These are phyloP conservation scores for Smittia sp. DNA, from an alignment of 2,888 invertebrate species.

Conservation along the genomic window DNA sequence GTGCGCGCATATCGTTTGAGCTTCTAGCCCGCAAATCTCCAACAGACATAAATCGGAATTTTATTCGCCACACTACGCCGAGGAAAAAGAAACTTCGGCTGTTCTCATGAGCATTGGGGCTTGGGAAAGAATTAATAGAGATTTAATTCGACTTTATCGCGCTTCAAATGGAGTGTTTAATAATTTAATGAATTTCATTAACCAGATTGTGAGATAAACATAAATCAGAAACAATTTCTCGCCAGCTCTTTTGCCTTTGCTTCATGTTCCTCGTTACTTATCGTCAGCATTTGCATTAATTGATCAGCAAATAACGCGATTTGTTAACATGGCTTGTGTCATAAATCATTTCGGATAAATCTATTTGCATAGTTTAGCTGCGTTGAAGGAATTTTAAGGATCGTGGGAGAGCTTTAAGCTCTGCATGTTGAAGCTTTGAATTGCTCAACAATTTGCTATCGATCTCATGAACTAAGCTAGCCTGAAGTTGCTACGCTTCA, in stretches of 20 bases:
- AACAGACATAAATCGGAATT: background rate
- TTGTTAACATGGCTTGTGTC: background rate
- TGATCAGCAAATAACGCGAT: background rate
- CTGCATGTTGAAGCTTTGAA: too few species aligned
- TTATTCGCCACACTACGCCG: background rate
- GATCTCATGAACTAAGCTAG: too few species aligned
- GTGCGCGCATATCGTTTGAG: background rate
- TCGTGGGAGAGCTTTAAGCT: too few species aligned
- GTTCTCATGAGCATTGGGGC: background rate
- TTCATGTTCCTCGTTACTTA: background rate
- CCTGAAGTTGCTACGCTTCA: too few species aligned
- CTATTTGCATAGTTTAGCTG: too few species aligned
- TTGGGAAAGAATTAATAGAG: background rate
- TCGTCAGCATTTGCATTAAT: background rate
- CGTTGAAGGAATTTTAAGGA: constrained; percentile 1
- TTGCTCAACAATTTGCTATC: too few species aligned
- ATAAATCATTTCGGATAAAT: too few species aligned
- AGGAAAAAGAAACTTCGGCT: background rate
- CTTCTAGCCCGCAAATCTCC: constrained; percentile 1
- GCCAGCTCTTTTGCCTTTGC: background rate
- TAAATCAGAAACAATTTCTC: background rate
- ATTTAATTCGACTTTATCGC: background rate
- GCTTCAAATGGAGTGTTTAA: background rate
- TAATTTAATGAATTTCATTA: constrained; percentile 7
- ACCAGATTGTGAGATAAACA: constrained; percentile 14